Evolutionary conservation across 2,888 invertebrate genomes (phyloP), one percentile per base, ranked within the genome.

Genomic region (Entomobrya proxima): DNA sequence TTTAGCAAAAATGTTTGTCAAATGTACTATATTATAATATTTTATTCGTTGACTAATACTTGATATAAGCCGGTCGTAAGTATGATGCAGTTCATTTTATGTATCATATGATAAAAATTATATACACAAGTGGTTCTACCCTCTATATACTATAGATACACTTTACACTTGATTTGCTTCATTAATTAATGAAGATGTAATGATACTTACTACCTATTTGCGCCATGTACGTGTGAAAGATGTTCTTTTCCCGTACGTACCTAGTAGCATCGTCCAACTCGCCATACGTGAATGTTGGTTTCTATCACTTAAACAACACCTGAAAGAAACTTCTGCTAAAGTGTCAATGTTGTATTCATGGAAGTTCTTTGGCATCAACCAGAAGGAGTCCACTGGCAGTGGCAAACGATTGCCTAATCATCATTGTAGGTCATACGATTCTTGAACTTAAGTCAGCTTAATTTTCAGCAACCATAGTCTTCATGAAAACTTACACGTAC

Each of bases 361-460:
- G 6, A 72, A 27, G 44, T 44, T 47, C 27, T 72, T 44, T 72
- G 27, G 47, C 47, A 47, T 72, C 72, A 72, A 72, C 67, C 40
- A 67, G 47, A 72, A 44, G 21, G 47, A 72, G 47, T 24, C 40
- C 37, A 67, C 18, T 13, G 32, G 32, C 67, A 50, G 18, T 74
- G 2, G 18, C 15, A 30, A 55, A n/a, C 27, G 64, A 78, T 78
- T 64, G 78, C 47, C 18, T 78, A 64, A 78, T 64, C 78, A 78
- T 64, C 78, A 78, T 30, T 47, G 78, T 47, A 40, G 78, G 47
- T 78, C 78, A 78, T 78, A 30, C 64, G 47, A 78, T 27, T 64
- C 15, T 47, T 47, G 37, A 78, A 77, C 37, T 58, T 55, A 27
- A 61, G n/a, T 13, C 32, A 58, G 58, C 44, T 37, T 55, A 61